These are phyloP conservation scores for Plusia festucae DNA, from an alignment of 2,888 invertebrate species.

Conservation along the genomic window DNA sequence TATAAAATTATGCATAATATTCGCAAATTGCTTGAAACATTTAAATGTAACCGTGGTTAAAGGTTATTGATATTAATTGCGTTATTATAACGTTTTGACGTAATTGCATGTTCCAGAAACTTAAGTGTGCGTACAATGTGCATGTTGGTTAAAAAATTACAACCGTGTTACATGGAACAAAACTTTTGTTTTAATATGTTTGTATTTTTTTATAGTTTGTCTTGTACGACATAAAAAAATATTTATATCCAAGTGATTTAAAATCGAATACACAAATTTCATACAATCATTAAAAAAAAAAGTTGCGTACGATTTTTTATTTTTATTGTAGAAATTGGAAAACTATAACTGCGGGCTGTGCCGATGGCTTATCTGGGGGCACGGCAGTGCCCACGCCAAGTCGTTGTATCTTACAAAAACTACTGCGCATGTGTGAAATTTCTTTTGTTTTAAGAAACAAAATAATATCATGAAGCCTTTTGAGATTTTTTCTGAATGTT, in stretches of 20 bases:
- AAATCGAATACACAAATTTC: neutral
- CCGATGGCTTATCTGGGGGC: neutral
- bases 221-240: too few species aligned
- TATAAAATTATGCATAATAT: conserved; percentile 40
- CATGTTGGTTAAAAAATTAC: conserved; percentile 44
- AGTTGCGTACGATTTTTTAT: neutral
- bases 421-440: neutral
- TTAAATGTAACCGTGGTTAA: conserved; percentile 27
- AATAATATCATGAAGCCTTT: neutral
- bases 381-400: too few species aligned
- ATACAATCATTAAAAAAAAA: neutral
- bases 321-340: neutral
- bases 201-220: too few species aligned
- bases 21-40: conserved; percentile 56
- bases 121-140: conserved; percentile 22
- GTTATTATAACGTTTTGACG: conserved; percentile 42
- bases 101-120: conserved; percentile 23
- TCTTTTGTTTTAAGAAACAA: neutral
- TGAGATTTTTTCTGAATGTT: neutral
- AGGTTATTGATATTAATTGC: conserved; percentile 51
- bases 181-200: neutral
- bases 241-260: too few species aligned
- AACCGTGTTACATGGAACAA: conserved; percentile 11
- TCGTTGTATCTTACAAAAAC: neutral
- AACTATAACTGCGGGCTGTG: neutral